These are phyloP conservation scores for Nibea albiflora DNA, from an alignment of 2,113 vertebrate species.

Conservation along the genomic window DNA sequence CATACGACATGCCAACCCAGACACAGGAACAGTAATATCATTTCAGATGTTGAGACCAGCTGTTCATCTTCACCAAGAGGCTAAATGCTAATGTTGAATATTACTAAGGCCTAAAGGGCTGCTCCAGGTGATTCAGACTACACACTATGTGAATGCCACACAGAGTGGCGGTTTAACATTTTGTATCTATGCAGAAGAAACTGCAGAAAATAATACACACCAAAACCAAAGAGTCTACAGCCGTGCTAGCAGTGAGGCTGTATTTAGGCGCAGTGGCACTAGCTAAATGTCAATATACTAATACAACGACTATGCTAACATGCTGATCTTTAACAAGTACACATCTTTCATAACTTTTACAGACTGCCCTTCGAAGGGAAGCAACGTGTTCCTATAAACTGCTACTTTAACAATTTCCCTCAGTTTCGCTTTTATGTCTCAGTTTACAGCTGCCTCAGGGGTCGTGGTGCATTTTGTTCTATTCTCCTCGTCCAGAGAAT, in stretches of 20 bases:
- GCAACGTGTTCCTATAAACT: neutral
- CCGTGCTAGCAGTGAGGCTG: neutral
- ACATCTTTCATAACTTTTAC: neutral
- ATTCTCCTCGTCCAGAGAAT: constrained; percentile 23
- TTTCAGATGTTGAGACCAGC: neutral
- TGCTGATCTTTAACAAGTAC: neutral
- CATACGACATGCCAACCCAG: neutral
- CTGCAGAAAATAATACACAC: neutral
- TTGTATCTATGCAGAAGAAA: neutral
- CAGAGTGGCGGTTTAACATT: neutral
- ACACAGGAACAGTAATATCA: neutral
- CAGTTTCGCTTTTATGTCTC: constrained; percentile 9
- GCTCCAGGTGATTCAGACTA: neutral
- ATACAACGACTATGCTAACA: neutral
- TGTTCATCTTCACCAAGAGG: neutral
- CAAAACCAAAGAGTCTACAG: neutral
- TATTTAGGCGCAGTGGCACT: neutral
- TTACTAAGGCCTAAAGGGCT: neutral
- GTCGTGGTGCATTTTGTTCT: constrained; percentile 5
- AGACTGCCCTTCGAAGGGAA: neutral
- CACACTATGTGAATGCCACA: neutral
- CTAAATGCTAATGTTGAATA: neutral
- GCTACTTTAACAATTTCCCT: neutral
- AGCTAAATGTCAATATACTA: neutral
- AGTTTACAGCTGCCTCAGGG: constrained; percentile 14